Conservation (phyloP, 1,140 invertebrate genomes). For the Pseudobourletiella spinata region DNA sequence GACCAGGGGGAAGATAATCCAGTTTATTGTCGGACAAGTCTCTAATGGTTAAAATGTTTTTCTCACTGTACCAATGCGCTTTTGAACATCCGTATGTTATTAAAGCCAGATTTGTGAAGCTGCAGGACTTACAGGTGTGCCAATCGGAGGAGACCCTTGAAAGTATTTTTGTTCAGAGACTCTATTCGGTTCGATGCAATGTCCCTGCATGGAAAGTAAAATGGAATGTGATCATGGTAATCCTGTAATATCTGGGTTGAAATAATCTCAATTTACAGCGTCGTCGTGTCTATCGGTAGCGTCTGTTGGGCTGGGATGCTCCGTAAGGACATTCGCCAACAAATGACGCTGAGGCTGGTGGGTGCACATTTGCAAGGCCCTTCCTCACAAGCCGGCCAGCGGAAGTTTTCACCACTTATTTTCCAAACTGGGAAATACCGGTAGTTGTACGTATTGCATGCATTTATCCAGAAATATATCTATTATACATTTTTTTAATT, state of each 20-base stretch:
- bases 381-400: slow-evolving; percentile 20
- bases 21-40: slow-evolving; percentile 69
- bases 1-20: slow-evolving; percentile 60
- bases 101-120: too few relatives aligned
- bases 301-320: slow-evolving; percentile 15
- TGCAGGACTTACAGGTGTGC: too few relatives aligned
- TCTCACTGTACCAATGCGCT: too few relatives aligned
- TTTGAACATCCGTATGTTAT: too few relatives aligned
- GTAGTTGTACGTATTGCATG: neutral
- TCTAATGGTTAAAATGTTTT: too few relatives aligned
- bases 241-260: neutral
- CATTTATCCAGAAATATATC: neutral
- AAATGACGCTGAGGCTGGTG: slow-evolving; percentile 10
- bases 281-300: slow-evolving; percentile 12
- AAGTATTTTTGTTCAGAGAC: slow-evolving; percentile 17
- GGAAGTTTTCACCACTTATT: slow-evolving; percentile 5
- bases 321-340: slow-evolving; percentile 10
- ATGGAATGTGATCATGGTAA: neutral
- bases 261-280: slow-evolving; percentile 2
- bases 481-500: neutral
- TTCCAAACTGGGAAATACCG: slow-evolving; percentile 15
- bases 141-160: slow-evolving; percentile 13
- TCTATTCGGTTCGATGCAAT: slow-evolving; percentile 14
- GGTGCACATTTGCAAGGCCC: slow-evolving; percentile 19
- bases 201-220: slow-evolving; percentile 6